A percentile compares a stretch with the other conserved stretches of the same genome.
phyloP scores from a whole-genome alignment of 1,140 invertebrate genomes.

The Ylistrum balloti region DNA sequence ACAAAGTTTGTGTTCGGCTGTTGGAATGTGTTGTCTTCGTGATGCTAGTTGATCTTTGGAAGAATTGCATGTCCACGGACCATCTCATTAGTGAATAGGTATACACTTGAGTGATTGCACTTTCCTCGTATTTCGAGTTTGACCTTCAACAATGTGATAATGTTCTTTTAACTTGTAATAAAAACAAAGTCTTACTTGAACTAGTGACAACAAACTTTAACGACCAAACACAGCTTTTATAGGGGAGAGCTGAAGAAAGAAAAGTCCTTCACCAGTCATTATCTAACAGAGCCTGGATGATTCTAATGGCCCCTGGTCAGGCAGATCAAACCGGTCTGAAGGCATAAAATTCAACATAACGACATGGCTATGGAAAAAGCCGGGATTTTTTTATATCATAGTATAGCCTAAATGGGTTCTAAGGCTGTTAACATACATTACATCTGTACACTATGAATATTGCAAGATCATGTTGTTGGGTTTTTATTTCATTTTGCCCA shows the following conservation, averaged over 20 bases:
- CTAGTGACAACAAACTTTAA: neutral
- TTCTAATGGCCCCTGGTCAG: neutral
- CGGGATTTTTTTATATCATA: too few relatives aligned
- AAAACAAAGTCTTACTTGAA: neutral
- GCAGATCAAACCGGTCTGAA: neutral
- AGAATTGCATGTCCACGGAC: neutral
- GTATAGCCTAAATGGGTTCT: too few relatives aligned
- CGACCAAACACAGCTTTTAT: neutral
- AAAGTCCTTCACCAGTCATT: neutral
- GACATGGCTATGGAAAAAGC: too few relatives aligned
- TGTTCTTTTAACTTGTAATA: neutral
- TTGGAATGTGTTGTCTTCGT: neutral
- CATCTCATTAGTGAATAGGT: neutral
- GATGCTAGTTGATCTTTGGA: neutral
- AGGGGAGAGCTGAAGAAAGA: neutral
- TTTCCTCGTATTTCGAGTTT: neutral
- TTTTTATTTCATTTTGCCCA: too few relatives aligned
- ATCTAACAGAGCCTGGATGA: neutral
- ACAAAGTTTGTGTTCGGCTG: too few relatives aligned
- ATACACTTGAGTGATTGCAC: neutral
- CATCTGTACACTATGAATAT: too few relatives aligned
- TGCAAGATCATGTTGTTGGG: too few relatives aligned
- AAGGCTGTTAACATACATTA: too few relatives aligned
- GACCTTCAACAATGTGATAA: neutral
- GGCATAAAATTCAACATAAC: neutral